Conservation (phyloP, 2,113 vertebrate species). For the Nothoprocta perdicaria region DNA sequence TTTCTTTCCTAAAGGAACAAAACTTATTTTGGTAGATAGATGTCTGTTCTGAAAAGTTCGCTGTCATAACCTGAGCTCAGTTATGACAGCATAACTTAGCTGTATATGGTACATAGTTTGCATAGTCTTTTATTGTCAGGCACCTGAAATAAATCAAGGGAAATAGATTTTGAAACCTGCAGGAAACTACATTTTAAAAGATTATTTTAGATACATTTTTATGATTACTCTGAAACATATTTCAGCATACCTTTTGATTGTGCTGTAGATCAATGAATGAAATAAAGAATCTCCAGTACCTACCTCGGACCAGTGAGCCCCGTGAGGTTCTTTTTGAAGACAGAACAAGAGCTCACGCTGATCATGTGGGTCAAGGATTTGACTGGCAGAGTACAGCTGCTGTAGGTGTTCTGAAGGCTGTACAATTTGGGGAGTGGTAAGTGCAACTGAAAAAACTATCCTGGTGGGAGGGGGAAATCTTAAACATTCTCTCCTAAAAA, state of each 20-base stretch:
- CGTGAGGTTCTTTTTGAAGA: slow-evolving; percentile 98
- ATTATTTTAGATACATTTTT: neutral
- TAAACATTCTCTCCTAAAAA: neutral
- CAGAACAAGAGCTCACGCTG: slow-evolving; percentile 93
- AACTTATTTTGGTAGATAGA: accelerated
- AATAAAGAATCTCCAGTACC: slow-evolving; percentile 97
- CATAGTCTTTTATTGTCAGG: neutral
- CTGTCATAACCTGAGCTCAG: neutral
- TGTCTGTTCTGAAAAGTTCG: neutral
- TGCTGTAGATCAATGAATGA: slow-evolving; percentile 92
- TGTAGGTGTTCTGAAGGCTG: slow-evolving; percentile 95
- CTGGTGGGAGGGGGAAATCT: neutral
- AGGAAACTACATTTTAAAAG: neutral
- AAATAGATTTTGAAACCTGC: neutral
- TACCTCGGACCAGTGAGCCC: slow-evolving; percentile 94
- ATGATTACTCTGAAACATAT: neutral
- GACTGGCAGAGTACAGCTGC: slow-evolving; percentile 99
- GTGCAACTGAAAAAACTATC: neutral
- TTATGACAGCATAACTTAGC: too few species aligned
- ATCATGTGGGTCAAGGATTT: slow-evolving; percentile 96
- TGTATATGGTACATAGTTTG: neutral
- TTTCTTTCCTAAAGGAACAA: neutral
- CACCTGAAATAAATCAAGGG: neutral
- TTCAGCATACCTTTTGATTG: neutral
- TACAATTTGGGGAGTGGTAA: slow-evolving; percentile 96